These are phyloP conservation scores for Micrastur ruficollis DNA, from an alignment of 2,797 vertebrate species.

Conservation along the genomic window DNA sequence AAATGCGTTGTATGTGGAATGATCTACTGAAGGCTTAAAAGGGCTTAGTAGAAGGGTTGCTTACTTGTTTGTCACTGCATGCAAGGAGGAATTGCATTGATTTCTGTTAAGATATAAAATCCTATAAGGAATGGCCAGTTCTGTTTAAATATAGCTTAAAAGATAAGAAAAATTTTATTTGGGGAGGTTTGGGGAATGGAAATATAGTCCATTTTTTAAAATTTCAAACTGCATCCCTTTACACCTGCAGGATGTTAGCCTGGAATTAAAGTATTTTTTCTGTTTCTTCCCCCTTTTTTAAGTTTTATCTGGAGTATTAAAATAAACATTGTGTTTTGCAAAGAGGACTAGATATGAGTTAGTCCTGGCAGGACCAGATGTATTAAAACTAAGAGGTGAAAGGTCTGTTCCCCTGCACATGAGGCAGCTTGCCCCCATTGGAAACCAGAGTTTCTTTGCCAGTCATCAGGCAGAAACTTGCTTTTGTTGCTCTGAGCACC, in stretches of 20 bases:
- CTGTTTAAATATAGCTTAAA: not conserved
- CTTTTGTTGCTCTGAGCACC: not conserved
- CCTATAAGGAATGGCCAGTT: not conserved
- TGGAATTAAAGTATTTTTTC: not conserved
- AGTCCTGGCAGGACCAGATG: not conserved
- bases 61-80: not conserved
- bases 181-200: not conserved
- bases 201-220: not conserved
- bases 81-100: not conserved
- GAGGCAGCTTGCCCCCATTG: not conserved
- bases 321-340: not conserved
- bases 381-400: not conserved
- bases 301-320: not conserved
- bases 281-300: accelerated
- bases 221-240: not conserved
- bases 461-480: not conserved
- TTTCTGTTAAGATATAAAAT: not conserved
- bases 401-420: not conserved
- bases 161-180: not conserved
- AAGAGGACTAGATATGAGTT: not conserved
- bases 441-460: not conserved
- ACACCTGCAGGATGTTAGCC: not conserved
- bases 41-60: not conserved
- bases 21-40: not conserved
- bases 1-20: not conserved